Evolutionary conservation across 2,888 invertebrate genomes (phyloP).

Genomic region (Orchesellides sinensis): DNA sequence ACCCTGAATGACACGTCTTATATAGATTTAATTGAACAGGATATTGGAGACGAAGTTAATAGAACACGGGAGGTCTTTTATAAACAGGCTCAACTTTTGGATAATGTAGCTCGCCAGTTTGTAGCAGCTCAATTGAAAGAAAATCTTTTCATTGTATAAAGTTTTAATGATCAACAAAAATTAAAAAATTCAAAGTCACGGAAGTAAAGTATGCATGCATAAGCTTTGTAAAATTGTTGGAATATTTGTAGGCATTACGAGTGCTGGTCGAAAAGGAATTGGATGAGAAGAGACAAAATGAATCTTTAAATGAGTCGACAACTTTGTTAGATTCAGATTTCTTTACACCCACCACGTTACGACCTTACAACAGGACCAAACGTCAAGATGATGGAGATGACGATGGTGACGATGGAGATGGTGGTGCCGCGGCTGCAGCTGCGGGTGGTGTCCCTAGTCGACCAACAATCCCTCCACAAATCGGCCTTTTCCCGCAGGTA

Average conservation of each 20-base stretch:
- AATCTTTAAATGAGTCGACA: too few species aligned
- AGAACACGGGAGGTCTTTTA: conserved; percentile 64
- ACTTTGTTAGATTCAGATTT: background rate
- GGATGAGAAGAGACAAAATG: conserved; percentile 30
- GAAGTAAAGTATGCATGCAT: too few species aligned
- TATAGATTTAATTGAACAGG: conserved; percentile 64
- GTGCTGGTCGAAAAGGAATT: conserved; percentile 73
- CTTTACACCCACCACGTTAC: background rate
- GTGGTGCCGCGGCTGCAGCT: conserved; percentile 27
- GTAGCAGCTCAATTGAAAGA: conserved; percentile 73
- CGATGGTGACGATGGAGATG: conserved; percentile 57
- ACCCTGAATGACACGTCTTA: conserved; percentile 69
- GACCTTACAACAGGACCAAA: conserved; percentile 28
- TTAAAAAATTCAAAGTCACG: too few species aligned
- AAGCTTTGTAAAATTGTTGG: too few species aligned
- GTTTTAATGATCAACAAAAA: conserved; percentile 6
- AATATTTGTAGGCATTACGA: conserved; percentile 72
- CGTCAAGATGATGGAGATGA: conserved; percentile 67
- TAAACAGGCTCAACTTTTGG: conserved; percentile 67
- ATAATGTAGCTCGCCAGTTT: conserved; percentile 67
- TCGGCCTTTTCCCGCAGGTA: conserved; percentile 68
- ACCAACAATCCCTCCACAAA: conserved; percentile 60
- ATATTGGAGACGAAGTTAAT: conserved; percentile 67
- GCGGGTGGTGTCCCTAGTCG: conserved; percentile 20
- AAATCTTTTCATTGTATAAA: conserved; percentile 72